Evolutionary conservation across 1,140 invertebrate species (phyloP).

Genomic region (Schlechtendalia chinensis): DNA sequence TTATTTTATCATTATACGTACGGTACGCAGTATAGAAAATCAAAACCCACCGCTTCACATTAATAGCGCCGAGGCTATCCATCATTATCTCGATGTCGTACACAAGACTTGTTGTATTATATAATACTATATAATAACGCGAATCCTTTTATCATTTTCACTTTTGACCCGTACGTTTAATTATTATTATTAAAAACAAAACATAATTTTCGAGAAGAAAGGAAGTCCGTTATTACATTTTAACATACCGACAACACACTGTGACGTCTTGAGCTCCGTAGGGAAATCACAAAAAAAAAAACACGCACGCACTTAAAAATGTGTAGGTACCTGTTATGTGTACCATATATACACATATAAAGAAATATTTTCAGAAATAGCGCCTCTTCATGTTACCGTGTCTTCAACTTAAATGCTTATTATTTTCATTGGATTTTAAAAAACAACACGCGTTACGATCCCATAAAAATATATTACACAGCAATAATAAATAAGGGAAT

Average conservation of each 20-base stretch:
- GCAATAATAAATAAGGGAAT: no score
- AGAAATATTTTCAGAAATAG: not conserved
- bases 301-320: not conserved
- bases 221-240: not conserved
- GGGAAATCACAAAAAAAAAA: slow-evolving; percentile 4
- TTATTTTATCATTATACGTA: not conserved
- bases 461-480: no score
- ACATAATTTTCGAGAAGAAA: slow-evolving; percentile 5
- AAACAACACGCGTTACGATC: no score
- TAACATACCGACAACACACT: not conserved
- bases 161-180: not conserved
- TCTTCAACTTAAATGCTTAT: no score
- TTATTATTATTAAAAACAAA: not conserved
- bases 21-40: not conserved
- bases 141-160: slow-evolving; percentile 22
- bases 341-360: not conserved
- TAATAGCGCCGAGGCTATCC: not conserved
- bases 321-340: not conserved
- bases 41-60: not conserved
- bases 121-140: no score
- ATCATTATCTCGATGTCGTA: not conserved
- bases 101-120: no score
- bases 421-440: no score
- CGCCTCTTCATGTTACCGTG: not conserved
- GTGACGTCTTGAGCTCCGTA: not conserved